Evolutionary conservation across 2,113 vertebrate genomes (phyloP).

Genomic region (Oryzias curvinotus): DNA sequence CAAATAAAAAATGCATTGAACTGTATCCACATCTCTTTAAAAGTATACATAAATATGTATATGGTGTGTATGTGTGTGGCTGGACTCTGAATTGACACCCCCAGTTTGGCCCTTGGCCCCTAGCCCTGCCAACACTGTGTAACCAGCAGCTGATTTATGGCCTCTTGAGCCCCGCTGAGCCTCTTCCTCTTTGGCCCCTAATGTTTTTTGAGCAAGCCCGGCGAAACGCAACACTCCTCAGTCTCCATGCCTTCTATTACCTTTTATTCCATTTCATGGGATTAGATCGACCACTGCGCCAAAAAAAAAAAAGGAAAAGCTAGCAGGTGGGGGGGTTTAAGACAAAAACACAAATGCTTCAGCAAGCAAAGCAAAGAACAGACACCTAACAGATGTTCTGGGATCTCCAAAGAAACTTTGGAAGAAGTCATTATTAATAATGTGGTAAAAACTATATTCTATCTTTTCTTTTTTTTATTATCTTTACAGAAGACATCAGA

Average conservation of each 20-base stretch:
- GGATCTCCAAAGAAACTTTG: too few relatives aligned
- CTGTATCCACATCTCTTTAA: background rate
- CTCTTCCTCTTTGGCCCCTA: constrained; percentile 66
- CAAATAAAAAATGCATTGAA: too few relatives aligned
- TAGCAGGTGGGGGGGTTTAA: constrained; percentile 5
- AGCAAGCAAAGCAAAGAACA: background rate
- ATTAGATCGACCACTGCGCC: constrained; percentile 11
- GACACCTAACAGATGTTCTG: background rate
- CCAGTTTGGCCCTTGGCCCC: constrained; percentile 55
- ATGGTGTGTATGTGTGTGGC: constrained; percentile 51
- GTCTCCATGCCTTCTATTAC: constrained; percentile 20
- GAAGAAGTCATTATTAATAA: too few relatives aligned
- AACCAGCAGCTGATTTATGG: constrained; percentile 74
- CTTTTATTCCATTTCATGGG: constrained; percentile 20
- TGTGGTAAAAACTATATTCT: too few relatives aligned
- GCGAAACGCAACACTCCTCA: constrained; percentile 41
- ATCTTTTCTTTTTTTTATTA: too few relatives aligned
- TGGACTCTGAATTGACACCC: constrained; percentile 60
- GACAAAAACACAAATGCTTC: background rate
- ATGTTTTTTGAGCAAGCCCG: constrained; percentile 55
- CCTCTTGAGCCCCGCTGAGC: constrained; percentile 54
- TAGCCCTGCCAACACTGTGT: constrained; percentile 65
- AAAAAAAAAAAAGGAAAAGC: background rate
- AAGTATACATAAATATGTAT: background rate
- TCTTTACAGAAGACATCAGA: too few relatives aligned